Evolutionary conservation across 2,113 vertebrate genomes (phyloP), one percentile per base, ranked within the genome.

Genomic region (Chitala chitala): DNA sequence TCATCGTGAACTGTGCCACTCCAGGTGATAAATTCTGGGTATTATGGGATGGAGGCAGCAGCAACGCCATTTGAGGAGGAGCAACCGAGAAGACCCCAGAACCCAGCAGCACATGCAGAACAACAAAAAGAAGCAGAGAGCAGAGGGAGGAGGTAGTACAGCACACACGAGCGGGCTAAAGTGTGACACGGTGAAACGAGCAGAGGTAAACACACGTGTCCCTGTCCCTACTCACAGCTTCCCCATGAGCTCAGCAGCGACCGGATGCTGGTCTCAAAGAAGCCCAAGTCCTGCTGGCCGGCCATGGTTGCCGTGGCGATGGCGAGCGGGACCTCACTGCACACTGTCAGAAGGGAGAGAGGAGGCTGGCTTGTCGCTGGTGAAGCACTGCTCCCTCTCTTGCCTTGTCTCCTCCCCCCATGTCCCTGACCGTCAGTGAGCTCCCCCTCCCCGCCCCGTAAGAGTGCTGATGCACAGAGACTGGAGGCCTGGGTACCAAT

Each of bases 401-500:
- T n/a, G n/a, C n/a, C n/a, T n/a, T n/a, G n/a, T n/a, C n/a, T n/a
- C n/a, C 40, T 40, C 46, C 53, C 48, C 44, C 51, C 17, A 31
- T 68, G 61, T 31, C 8, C 40, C 64, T 56, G 13, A 29, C n/a
- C 17, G 54, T 51, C 29, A 3, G 48, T 8, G 20, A n/a, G 4
- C 24, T n/a, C 40, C 10, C 31, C 22, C 69, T 55, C 31, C 53
- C 1, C 58, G 24, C 36, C 10, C 64, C 10, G 38, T 42, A 31
- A 36, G 59, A 17, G 59, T 4, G 59, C 33, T 31, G 70, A 58
- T 46, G 22, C 42, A 22, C 40, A 40, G 13, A 50, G 63, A 36
- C 51, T 38, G 3, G 50, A 20, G 31, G 22, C 75, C 78, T 78
- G 72, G 76, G 73, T 85, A 80, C 84, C 86, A 90, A 89, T 87